Evolutionary conservation across 2,888 invertebrate genomes (phyloP), one percentile per base, ranked within the genome.

Genomic region (Lepeophtheirus nordmannii): DNA sequence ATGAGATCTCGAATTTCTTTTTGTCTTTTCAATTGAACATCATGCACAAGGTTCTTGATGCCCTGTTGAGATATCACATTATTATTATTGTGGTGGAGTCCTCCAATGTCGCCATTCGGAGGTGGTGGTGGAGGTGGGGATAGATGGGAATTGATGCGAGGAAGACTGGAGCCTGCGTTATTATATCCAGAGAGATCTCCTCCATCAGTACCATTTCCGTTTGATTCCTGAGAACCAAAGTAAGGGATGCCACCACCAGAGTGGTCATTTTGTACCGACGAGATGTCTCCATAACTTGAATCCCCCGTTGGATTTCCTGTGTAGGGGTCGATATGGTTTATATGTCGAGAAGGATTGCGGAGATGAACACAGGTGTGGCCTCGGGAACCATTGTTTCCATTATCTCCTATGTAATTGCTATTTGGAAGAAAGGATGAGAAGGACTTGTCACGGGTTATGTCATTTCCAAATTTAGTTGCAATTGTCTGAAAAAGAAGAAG

Each of bases 1-100:
- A 66, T 66, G 38, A 66, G 17, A 46, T 66, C 66, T 8, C 66
- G 60, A 23, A 66, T 66, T 37, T 66, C 66, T 46, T 66, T 66
- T 37, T 66, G 66, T 14, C 66, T 30, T 40, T 66, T 66, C 17
- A 59, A 17, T n/a, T 66, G 66, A 38, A 59, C 66, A 39, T 66
- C 66, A 22, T 66, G 46, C 10, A 66, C 63, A 23, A 63, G 63
- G 63, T 53, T 56, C 53, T 63, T 63, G 30, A 63, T 63, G 20
- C 63, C 63, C 17, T 63, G 63, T 11, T 22, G 63, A 46, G 20
- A 46, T 46, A 63, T 46, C 30, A 63, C 63, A 63, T 63, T 63
- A 11, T 20, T 22, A n/a, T 20, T 23, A 10, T 23, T 23, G n/a
- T n/a, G n/a, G 17, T 12, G 17, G 10, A 62, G 40, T 12, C 40